These are phyloP conservation scores for Pimephales promelas DNA, from an alignment of 2,113 vertebrate genomes.

Conservation along the genomic window DNA sequence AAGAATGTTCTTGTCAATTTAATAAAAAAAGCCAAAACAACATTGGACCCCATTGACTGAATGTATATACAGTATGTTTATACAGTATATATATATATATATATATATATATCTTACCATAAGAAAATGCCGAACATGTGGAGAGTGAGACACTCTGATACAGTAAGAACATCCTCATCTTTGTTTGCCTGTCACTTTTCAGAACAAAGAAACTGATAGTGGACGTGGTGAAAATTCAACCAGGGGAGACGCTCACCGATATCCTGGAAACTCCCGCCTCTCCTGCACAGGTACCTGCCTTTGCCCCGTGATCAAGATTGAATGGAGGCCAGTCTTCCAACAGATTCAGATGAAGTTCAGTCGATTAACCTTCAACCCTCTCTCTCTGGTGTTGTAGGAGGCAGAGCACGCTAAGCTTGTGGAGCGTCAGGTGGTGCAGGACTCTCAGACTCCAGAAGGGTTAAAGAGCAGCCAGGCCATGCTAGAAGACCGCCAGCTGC, in stretches of 20 bases:
- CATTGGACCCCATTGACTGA: neutral
- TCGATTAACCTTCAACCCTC: neutral
- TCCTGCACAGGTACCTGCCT: conserved; percentile 78
- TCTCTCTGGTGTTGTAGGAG: conserved; percentile 75
- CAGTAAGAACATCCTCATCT: neutral
- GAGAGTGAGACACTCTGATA: neutral
- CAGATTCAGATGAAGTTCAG: neutral
- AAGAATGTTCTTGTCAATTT: neutral
- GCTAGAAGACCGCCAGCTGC: conserved; percentile 87
- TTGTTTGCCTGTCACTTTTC: conserved; percentile 41
- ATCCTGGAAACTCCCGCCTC: conserved; percentile 88
- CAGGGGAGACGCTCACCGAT: conserved; percentile 82
- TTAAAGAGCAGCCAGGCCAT: conserved; percentile 82
- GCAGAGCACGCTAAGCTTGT: conserved; percentile 82
- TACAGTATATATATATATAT: too few species aligned
- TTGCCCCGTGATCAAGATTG: neutral
- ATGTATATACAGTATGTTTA: too few species aligned
- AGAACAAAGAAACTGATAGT: conserved; percentile 96
- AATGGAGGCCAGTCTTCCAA: neutral
- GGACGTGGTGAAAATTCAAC: conserved; percentile 88
- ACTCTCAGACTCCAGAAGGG: conserved; percentile 90
- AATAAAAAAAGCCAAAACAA: neutral
- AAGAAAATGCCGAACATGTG: neutral
- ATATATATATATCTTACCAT: neutral
- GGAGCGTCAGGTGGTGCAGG: conserved; percentile 81